phyloP scores from a whole-genome alignment of 2,113 vertebrate species.

The Amphilophus citrinellus region DNA sequence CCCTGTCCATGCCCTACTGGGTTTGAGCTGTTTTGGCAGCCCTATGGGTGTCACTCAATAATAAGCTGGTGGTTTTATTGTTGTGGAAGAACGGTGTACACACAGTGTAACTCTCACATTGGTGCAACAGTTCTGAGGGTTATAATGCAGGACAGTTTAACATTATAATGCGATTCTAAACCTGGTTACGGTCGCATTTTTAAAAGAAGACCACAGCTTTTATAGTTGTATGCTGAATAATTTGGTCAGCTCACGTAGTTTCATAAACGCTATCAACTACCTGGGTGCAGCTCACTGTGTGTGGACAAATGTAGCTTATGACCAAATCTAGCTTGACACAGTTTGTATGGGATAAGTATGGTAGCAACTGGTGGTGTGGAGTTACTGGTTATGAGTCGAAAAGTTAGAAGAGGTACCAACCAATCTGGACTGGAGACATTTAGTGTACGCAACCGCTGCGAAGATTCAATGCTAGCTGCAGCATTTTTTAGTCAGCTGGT shows the following conservation, averaged over 20 bases:
- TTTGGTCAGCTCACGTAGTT: not conserved
- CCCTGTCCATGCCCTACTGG: not conserved
- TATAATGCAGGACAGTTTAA: not conserved
- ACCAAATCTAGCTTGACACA: not conserved
- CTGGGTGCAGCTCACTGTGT: not conserved
- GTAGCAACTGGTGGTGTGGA: not conserved
- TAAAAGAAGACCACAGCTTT: not conserved
- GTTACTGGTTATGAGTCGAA: not conserved
- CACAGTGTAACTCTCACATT: not conserved
- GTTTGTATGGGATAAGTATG: not conserved
- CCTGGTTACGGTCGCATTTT: not conserved
- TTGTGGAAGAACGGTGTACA: not conserved
- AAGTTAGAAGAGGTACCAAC: not conserved
- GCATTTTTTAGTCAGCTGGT: conserved; percentile 17
- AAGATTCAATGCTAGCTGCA: not conserved
- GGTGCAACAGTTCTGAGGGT: not conserved
- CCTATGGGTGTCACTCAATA: not conserved
- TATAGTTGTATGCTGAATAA: not conserved
- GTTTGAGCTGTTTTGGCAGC: not conserved
- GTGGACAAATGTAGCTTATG: too few species aligned
- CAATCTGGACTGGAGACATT: not conserved
- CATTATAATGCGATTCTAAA: not conserved
- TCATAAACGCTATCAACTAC: not conserved
- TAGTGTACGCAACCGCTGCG: conserved; percentile 20
- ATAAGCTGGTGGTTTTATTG: not conserved